These are phyloP conservation scores for Telmatherina bonti DNA, from an alignment of 2,797 vertebrate species.

Conservation along the genomic window DNA sequence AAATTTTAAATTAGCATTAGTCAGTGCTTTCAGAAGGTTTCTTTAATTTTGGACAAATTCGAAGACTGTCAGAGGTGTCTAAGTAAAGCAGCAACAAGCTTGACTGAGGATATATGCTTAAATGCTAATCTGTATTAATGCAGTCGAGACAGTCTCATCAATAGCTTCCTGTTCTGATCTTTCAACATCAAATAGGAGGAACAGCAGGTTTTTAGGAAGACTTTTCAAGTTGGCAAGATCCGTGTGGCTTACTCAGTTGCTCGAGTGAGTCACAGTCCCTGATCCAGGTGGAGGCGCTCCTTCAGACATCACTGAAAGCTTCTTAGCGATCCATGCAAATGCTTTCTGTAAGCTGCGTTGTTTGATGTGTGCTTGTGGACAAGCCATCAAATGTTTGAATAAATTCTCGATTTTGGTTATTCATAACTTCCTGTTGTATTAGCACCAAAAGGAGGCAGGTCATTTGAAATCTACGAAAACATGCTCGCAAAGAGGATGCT, in stretches of 20 bases:
- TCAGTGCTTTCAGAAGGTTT: no score
- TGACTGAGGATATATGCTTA: no score
- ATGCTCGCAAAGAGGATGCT: background rate
- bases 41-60: no score
- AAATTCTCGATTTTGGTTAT: no score
- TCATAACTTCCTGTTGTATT: background rate
- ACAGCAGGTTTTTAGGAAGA: slow-evolving; percentile 19
- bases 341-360: slow-evolving; percentile 2
- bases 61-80: no score
- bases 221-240: no score
- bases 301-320: slow-evolving; percentile 38
- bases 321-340: slow-evolving; percentile 29
- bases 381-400: background rate
- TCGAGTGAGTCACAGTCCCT: slow-evolving; percentile 35
- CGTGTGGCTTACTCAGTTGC: slow-evolving; percentile 5
- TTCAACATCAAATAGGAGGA: slow-evolving; percentile 14
- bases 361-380: background rate
- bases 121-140: no score
- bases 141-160: no score
- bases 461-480: background rate
- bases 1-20: no score
- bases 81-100: no score
- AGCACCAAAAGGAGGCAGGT: background rate
- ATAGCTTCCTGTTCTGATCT: no score
- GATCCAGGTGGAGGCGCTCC: slow-evolving; percentile 44